phyloP scores from a whole-genome alignment of 2,113 vertebrate genomes.

The Vanacampus margaritifer region DNA sequence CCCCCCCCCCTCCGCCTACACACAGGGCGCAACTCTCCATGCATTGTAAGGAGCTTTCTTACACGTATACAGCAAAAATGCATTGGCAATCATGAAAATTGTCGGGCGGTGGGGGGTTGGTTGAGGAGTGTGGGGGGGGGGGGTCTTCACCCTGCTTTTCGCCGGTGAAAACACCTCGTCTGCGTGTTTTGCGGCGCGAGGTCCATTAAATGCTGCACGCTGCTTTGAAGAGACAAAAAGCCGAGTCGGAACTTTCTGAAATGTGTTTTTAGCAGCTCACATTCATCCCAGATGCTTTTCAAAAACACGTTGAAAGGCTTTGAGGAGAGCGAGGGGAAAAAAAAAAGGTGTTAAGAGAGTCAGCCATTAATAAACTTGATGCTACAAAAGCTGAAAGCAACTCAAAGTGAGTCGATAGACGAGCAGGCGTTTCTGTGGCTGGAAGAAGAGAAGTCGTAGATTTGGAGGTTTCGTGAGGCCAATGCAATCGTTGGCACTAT shows the following conservation, averaged over 20 bases:
- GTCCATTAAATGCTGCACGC: slow-evolving; percentile 25
- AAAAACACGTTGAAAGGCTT: slow-evolving; percentile 35
- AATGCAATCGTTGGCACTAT: background rate
- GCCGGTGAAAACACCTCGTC: background rate
- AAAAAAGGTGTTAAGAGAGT: background rate
- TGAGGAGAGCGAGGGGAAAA: background rate
- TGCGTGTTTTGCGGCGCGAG: slow-evolving; percentile 11
- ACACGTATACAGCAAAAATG: too few species aligned
- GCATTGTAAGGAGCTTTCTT: too few species aligned
- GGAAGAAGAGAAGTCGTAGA: background rate
- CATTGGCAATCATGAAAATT: too few species aligned
- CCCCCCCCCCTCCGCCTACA: too few species aligned
- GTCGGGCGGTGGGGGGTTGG: too few species aligned
- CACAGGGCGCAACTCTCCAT: too few species aligned
- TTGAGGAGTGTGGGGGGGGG: background rate
- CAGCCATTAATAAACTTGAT: slow-evolving; percentile 1
- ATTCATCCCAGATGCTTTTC: slow-evolving; percentile 20
- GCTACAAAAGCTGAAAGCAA: slow-evolving; percentile 1
- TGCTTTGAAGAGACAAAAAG: slow-evolving; percentile 18
- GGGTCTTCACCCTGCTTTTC: background rate
- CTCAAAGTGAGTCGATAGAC: background rate
- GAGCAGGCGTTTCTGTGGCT: background rate
- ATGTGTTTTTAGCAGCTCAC: background rate
- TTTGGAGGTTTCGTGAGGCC: background rate
- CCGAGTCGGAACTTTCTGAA: background rate